A percentile compares a stretch with the other conserved stretches of the same genome.
These are phyloP conservation scores for Perodicticus potto DNA, from an alignment of 2,797 vertebrate genomes.

Conservation along the genomic window DNA sequence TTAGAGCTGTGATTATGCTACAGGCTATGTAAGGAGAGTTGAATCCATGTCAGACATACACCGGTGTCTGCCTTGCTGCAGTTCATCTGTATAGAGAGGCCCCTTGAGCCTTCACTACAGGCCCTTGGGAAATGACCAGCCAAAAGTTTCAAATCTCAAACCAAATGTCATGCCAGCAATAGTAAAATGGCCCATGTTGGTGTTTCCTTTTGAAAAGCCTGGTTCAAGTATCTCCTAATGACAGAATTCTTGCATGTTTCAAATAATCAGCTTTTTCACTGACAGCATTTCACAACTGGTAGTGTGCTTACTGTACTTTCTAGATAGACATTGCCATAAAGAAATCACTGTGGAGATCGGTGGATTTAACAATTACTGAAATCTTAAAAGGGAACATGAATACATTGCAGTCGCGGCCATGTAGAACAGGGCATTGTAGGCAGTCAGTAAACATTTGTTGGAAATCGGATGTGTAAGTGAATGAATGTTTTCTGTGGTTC, in stretches of 20 bases:
- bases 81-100: constrained; percentile 33
- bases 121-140: constrained; percentile 19
- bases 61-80: not conserved
- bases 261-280: not conserved
- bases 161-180: constrained; percentile 19
- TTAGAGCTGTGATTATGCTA: not conserved
- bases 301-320: not conserved
- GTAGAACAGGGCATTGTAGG: not conserved
- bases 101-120: not conserved
- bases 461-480: constrained; percentile 23
- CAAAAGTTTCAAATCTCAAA: constrained; percentile 59
- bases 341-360: not conserved
- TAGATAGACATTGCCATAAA: not conserved
- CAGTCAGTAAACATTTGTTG: not conserved
- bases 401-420: not conserved
- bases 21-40: not conserved
- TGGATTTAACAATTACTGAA: not conserved
- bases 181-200: not conserved
- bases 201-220: constrained; percentile 42
- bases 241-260: constrained; percentile 52
- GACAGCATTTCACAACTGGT: constrained; percentile 27
- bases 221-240: not conserved
- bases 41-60: constrained; percentile 19
- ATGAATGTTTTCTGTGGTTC: not conserved
- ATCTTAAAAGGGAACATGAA: not conserved